Conservation (phyloP, 2,888 invertebrate species). For the Drosophila mettleri region DNA sequence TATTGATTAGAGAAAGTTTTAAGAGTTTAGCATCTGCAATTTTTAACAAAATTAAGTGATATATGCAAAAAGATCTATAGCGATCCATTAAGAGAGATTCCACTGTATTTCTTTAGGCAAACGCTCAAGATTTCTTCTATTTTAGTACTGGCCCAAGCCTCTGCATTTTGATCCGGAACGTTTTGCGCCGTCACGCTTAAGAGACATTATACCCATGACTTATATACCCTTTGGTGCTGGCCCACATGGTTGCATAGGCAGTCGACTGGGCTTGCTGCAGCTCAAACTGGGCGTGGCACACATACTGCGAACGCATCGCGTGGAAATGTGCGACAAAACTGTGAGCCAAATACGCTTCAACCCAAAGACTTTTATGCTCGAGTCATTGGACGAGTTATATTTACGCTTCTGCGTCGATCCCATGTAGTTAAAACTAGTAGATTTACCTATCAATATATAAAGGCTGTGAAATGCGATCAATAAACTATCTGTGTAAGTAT, state of each 20-base stretch:
- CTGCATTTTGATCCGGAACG: slow-evolving; percentile 80
- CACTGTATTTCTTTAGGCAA: background rate
- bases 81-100: too few relatives aligned
- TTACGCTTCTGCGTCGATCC: slow-evolving; percentile 61
- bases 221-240: slow-evolving; percentile 83
- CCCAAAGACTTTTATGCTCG: slow-evolving; percentile 80
- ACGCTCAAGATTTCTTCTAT: background rate
- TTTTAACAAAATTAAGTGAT: too few relatives aligned
- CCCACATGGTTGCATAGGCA: slow-evolving; percentile 83
- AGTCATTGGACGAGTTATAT: slow-evolving; percentile 76
- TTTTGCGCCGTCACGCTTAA: slow-evolving; percentile 61
- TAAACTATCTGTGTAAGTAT: slow-evolving; percentile 16
- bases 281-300: slow-evolving; percentile 80
- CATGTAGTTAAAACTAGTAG: slow-evolving; percentile 14
- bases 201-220: slow-evolving; percentile 70
- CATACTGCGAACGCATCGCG: slow-evolving; percentile 65
- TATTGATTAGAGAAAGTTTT: background rate
- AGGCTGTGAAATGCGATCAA: slow-evolving; percentile 33
- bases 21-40: too few relatives aligned
- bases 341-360: slow-evolving; percentile 75
- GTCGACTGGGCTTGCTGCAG: slow-evolving; percentile 82
- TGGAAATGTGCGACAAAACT: slow-evolving; percentile 69
- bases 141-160: slow-evolving; percentile 82
- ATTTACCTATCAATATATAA: background rate
- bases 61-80: too few relatives aligned